Conservation (phyloP, 2,797 vertebrate species). For the Antrozous pallidus region DNA sequence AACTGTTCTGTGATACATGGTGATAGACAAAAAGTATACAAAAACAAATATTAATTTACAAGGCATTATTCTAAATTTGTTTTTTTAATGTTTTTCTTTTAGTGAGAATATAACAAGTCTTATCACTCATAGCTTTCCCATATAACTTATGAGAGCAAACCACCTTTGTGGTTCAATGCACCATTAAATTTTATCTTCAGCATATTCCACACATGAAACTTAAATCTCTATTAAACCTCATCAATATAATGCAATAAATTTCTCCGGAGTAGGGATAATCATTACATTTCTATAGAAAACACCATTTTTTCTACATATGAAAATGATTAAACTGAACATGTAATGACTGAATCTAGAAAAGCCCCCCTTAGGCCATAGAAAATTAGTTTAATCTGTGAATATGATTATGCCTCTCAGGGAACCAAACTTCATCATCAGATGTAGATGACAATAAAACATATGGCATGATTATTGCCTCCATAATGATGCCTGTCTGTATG, state of each 20-base stretch:
- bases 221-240: conserved; percentile 71
- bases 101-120: conserved; percentile 45
- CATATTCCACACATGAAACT: conserved; percentile 59
- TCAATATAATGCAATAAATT: conserved; percentile 70
- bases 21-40: conserved; percentile 45
- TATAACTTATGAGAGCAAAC: conserved; percentile 60
- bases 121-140: conserved; percentile 48
- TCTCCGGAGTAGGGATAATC: conserved; percentile 70
- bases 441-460: conserved; percentile 45
- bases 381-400: conserved; percentile 82
- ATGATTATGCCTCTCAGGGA: conserved; percentile 71
- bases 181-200: conserved; percentile 72
- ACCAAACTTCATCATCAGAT: conserved; percentile 54
- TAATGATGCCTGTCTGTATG: conserved; percentile 51
- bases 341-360: conserved; percentile 79
- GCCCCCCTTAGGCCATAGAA: conserved; percentile 79
- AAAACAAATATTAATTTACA: conserved; percentile 12
- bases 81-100: conserved; percentile 42
- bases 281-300: conserved; percentile 70
- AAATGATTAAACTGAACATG: conserved; percentile 80
- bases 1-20: conserved; percentile 16
- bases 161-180: conserved; percentile 68
- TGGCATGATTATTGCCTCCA: conserved; percentile 18
- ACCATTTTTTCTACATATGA: conserved; percentile 76
- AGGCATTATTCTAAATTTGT: conserved; percentile 19